These are phyloP conservation scores for Oriolus oriolus DNA, from an alignment of 2,113 vertebrate species.

Conservation along the genomic window DNA sequence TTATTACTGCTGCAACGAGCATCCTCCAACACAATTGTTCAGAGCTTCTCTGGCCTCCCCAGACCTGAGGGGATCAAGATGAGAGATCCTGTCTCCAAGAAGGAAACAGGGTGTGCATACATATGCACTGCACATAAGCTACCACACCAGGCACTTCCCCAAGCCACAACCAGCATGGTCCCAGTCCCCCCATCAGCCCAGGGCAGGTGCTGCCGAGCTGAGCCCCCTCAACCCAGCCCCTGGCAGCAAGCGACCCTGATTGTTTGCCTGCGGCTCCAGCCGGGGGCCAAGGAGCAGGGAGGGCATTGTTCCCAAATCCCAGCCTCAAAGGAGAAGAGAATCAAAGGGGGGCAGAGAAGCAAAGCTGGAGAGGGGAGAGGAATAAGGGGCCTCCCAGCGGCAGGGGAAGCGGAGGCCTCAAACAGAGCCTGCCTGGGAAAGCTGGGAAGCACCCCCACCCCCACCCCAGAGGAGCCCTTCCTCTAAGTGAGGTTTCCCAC, in stretches of 20 bases:
- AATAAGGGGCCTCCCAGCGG: slow-evolving; percentile 62
- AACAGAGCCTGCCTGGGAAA: slow-evolving; percentile 63
- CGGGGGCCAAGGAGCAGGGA: slow-evolving; percentile 33
- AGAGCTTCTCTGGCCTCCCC: neutral
- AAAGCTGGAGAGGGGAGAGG: slow-evolving; percentile 49
- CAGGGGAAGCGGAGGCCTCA: slow-evolving; percentile 57
- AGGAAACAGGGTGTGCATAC: neutral
- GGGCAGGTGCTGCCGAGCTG: slow-evolving; percentile 9
- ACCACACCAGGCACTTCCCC: neutral
- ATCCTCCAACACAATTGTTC: neutral
- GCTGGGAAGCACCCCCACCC: slow-evolving; percentile 55
- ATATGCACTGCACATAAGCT: neutral
- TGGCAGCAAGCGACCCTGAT: neutral
- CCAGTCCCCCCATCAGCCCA: neutral
- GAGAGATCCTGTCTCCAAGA: neutral
- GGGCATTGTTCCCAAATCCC: slow-evolving; percentile 48
- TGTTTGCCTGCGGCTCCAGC: slow-evolving; percentile 35
- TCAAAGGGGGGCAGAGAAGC: slow-evolving; percentile 31
- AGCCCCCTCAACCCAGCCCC: neutral
- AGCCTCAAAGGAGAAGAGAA: slow-evolving; percentile 37
- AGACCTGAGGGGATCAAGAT: neutral
- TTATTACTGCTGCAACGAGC: neutral
- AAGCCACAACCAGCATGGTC: neutral
- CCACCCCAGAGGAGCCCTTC: slow-evolving; percentile 64
- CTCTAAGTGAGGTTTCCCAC: slow-evolving; percentile 78